phyloP scores from a whole-genome alignment of 2,888 invertebrate species.

The Noctua fimbriata region DNA sequence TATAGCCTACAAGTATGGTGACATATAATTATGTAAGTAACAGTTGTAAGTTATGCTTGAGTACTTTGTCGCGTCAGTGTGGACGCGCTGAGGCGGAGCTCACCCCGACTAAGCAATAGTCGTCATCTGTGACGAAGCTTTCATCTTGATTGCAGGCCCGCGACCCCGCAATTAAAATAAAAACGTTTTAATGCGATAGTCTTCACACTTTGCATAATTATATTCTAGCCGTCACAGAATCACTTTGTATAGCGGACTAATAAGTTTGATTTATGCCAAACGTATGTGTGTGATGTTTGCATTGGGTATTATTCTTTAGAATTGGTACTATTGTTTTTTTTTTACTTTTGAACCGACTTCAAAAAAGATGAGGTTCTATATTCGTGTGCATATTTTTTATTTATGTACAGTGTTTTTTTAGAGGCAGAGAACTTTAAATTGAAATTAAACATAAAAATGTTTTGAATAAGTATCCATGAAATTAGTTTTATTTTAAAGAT shows the following conservation, averaged over 20 bases:
- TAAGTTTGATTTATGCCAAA: neutral
- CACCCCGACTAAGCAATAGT: constrained; percentile 37
- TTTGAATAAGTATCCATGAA: too few species aligned
- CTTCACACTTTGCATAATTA: constrained; percentile 74
- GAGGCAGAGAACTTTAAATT: too few species aligned
- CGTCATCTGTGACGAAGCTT: constrained; percentile 71
- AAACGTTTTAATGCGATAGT: constrained; percentile 74
- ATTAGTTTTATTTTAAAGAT: too few species aligned
- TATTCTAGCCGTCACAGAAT: constrained; percentile 39
- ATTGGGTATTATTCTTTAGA: neutral
- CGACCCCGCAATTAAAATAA: constrained; percentile 72
- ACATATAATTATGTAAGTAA: too few species aligned
- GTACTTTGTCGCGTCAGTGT: constrained; percentile 53
- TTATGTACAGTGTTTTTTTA: too few species aligned
- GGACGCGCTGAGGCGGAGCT: constrained; percentile 20
- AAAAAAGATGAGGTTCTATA: neutral
- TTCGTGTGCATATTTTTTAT: neutral
- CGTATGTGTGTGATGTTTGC: neutral
- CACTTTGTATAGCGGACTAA: constrained; percentile 27
- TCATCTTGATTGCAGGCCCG: constrained; percentile 80
- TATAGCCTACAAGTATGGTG: neutral
- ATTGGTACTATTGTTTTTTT: neutral
- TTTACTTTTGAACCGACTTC: neutral
- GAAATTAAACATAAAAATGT: too few species aligned
- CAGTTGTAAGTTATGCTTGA: constrained; percentile 47